Percentiles rank a stretch among this genome's conserved stretches.
Evolutionary conservation across 1,140 invertebrate genomes (phyloP).

Genomic region (Meloidogyne floridensis): DNA sequence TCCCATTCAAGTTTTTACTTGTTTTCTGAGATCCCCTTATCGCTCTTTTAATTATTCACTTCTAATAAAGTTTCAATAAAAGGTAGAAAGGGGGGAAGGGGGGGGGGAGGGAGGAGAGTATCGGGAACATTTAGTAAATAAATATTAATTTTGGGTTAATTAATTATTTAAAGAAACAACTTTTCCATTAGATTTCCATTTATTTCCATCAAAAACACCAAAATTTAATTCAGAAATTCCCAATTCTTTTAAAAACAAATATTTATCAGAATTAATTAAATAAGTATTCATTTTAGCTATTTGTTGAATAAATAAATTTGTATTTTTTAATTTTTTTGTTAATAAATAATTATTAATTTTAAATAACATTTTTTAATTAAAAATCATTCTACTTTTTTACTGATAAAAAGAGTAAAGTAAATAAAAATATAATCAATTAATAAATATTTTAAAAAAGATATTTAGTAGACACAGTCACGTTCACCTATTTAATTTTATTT

Average conservation of each 20-base stretch:
- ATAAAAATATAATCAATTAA: too few relatives aligned
- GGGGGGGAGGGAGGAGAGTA: too few relatives aligned
- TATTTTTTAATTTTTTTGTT: background rate
- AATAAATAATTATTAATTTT: background rate
- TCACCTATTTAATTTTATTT: too few relatives aligned
- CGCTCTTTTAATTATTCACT: too few relatives aligned
- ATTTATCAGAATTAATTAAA: constrained; percentile 57
- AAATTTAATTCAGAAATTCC: constrained; percentile 54
- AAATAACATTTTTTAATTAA: background rate
- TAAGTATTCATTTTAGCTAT: constrained; percentile 57
- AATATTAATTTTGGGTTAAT: background rate
- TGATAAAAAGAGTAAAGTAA: too few relatives aligned
- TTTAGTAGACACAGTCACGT: too few relatives aligned
- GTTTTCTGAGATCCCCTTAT: too few relatives aligned
- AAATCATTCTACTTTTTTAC: background rate
- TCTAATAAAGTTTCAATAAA: too few relatives aligned
- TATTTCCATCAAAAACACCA: constrained; percentile 59
- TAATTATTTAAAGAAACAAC: constrained; percentile 14
- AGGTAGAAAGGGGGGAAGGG: too few relatives aligned
- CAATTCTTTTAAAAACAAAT: constrained; percentile 59
- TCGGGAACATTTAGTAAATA: too few relatives aligned
- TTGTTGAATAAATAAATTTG: background rate
- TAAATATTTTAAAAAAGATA: too few relatives aligned
- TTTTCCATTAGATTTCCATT: constrained; percentile 49
- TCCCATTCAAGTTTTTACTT: too few relatives aligned